These are phyloP conservation scores for Epinephelus fuscoguttatus DNA, from an alignment of 2,113 vertebrate species.

Conservation along the genomic window DNA sequence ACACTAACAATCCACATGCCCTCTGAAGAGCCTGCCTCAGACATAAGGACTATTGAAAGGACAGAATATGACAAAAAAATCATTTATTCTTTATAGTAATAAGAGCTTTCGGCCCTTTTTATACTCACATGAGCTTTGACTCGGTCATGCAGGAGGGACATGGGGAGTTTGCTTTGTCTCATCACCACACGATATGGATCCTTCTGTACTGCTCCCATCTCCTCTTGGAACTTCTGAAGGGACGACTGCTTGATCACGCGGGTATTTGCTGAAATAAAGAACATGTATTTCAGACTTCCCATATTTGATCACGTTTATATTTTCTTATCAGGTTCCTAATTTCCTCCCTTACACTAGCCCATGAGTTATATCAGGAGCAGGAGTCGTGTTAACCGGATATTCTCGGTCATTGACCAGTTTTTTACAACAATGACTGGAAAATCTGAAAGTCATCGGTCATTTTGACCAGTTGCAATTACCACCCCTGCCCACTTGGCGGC, in stretches of 20 bases:
- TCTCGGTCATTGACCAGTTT: no score
- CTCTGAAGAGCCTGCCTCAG: not conserved
- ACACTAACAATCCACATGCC: not conserved
- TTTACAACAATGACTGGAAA: no score
- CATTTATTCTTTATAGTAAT: not conserved
- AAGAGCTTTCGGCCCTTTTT: not conserved
- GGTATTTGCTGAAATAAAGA: constrained; percentile 90
- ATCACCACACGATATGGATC: constrained; percentile 97
- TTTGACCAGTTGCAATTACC: no score
- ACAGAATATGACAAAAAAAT: not conserved
- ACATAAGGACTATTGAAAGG: not conserved
- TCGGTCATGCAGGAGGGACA: constrained; percentile 93
- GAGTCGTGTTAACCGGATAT: no score
- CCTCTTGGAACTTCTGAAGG: constrained; percentile 96
- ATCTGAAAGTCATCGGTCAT: no score
- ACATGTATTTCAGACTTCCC: not conserved
- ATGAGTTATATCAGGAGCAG: not conserved
- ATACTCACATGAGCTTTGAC: constrained; percentile 94
- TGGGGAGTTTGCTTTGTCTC: constrained; percentile 93
- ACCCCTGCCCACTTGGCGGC: no score
- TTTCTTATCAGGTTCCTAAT: not conserved
- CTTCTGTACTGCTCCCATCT: constrained; percentile 93
- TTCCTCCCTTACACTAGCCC: not conserved
- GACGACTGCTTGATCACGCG: constrained; percentile 97
- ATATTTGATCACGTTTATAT: not conserved